Conservation (phyloP, 2,888 invertebrate species). For the Adelphocoris suturalis region DNA sequence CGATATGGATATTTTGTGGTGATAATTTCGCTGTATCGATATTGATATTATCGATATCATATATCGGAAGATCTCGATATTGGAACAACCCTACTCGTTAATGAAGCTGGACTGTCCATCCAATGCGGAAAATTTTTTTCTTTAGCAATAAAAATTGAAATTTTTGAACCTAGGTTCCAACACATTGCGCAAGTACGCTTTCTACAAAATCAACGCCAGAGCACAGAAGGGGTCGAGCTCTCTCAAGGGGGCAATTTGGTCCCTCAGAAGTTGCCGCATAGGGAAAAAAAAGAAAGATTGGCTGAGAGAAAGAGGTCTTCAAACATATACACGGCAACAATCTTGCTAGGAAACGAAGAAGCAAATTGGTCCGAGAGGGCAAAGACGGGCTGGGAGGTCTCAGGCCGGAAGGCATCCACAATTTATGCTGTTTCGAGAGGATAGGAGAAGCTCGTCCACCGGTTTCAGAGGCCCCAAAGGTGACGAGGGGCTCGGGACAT, state of each 20-base stretch:
- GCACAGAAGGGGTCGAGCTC: background rate
- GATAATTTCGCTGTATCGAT: too few species aligned
- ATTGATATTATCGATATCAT: too few species aligned
- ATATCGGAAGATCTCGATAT: too few species aligned
- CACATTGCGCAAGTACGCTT: too few species aligned
- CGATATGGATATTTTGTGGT: too few species aligned
- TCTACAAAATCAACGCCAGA: too few species aligned
- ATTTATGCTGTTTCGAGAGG: conserved; percentile 51
- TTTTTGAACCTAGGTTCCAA: too few species aligned
- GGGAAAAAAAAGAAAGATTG: conserved; percentile 24
- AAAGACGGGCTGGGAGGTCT: background rate
- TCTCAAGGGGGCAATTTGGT: background rate
- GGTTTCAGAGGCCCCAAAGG: conserved; percentile 43
- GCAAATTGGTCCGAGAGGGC: conserved; percentile 35
- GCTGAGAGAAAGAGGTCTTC: background rate
- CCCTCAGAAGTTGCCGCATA: background rate
- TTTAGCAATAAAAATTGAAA: too few species aligned
- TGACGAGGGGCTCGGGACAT: conserved; percentile 48
- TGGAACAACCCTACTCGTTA: too few species aligned
- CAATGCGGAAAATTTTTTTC: background rate
- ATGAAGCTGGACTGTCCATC: background rate
- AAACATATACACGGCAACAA: conserved; percentile 27
- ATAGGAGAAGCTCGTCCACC: background rate
- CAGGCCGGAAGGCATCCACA: conserved; percentile 48
- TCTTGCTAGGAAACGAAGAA: conserved; percentile 46